These are phyloP conservation scores for Heliothis peltigera DNA, from an alignment of 2,888 invertebrate species.

Conservation along the genomic window DNA sequence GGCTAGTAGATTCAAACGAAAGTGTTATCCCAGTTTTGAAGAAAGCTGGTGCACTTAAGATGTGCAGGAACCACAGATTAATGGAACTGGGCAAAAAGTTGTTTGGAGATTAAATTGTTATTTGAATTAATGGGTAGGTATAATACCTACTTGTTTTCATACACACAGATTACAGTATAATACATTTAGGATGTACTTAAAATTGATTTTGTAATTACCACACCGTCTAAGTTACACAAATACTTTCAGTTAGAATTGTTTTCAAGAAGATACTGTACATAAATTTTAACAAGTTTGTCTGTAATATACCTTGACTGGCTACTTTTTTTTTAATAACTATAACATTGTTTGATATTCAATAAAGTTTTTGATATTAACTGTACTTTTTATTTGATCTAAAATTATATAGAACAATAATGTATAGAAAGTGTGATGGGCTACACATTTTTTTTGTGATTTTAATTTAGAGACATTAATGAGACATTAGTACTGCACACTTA, in stretches of 20 bases:
- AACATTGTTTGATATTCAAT: conserved; percentile 66
- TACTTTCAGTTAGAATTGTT: conserved; percentile 22
- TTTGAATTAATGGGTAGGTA: conserved; percentile 60
- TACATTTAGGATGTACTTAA: conserved; percentile 64
- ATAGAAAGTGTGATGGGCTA: conserved; percentile 5
- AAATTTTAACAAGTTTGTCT: conserved; percentile 56
- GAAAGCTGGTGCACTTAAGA: conserved; percentile 94
- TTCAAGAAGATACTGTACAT: conserved; percentile 63
- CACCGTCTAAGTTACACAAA: conserved; percentile 24
- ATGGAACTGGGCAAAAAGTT: conserved; percentile 97
- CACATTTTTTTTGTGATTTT: no score
- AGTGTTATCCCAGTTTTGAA: conserved; percentile 93
- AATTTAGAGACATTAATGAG: no score
- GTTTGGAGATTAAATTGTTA: conserved; percentile 93
- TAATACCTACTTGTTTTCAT: conserved; percentile 64
- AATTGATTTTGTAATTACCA: conserved; percentile 37
- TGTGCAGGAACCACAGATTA: conserved; percentile 95
- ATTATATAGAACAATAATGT: not conserved
- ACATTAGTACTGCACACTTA: not conserved
- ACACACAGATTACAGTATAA: conserved; percentile 48
- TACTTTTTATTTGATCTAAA: conserved; percentile 77
- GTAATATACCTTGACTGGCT: conserved; percentile 44
- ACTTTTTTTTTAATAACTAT: conserved; percentile 40
- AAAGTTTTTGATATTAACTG: conserved; percentile 66
- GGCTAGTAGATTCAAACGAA: conserved; percentile 94